A percentile compares a stretch with the other conserved stretches of the same genome.
Evolutionary conservation across 1,140 invertebrate genomes (phyloP).

Genomic region (Marisa cornuarietis): DNA sequence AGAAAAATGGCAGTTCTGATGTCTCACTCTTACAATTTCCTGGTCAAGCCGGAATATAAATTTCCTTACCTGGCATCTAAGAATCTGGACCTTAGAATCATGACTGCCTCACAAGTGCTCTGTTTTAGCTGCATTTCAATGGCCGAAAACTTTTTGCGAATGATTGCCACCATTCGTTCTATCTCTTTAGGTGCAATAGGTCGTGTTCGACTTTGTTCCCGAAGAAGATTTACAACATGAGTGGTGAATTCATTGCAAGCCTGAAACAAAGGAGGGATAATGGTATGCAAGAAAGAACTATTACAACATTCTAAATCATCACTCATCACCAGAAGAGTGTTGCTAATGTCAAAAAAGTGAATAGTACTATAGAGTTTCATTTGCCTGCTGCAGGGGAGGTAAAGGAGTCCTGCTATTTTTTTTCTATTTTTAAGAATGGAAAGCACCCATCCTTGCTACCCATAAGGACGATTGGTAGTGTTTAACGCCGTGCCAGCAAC

Average conservation of each 20-base stretch:
- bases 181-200: slow-evolving; percentile 98
- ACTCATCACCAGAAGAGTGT: too few species aligned
- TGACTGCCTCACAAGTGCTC: slow-evolving; percentile 99
- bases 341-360: too few species aligned
- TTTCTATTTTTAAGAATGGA: too few species aligned
- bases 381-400: too few species aligned
- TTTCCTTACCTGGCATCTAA: slow-evolving; percentile 84
- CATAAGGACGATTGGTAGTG: too few species aligned
- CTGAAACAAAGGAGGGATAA: slow-evolving; percentile 69
- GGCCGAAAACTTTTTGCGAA: slow-evolving; percentile 99
- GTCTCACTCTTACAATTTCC: neutral
- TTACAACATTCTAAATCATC: too few species aligned
- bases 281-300: neutral
- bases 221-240: slow-evolving; percentile 97
- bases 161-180: slow-evolving; percentile 99
- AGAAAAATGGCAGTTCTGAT: neutral
- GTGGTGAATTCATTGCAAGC: slow-evolving; percentile 99
- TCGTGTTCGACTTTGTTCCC: slow-evolving; percentile 96
- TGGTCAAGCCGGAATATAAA: neutral
- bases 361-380: too few species aligned
- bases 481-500: too few species aligned
- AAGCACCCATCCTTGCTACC: too few species aligned
- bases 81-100: slow-evolving; percentile 95
- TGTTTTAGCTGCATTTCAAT: slow-evolving; percentile 99
- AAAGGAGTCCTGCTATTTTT: too few species aligned